Base-by-base conservation (phyloP, 2,888 invertebrate genomes). In the Cosmorhoe ocellata region DNA sequence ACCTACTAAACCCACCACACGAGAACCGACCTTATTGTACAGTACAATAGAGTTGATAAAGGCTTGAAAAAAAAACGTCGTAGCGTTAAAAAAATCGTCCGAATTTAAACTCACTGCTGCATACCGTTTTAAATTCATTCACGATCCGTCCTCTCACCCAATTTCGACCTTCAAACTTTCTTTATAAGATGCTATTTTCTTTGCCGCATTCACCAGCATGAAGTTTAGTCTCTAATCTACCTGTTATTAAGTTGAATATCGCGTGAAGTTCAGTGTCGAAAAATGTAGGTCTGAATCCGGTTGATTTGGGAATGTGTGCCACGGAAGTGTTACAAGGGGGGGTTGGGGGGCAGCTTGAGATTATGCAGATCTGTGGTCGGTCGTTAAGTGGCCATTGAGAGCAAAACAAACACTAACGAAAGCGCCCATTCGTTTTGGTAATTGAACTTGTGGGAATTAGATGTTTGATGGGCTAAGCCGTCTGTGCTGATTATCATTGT, bases 231-330 rank as follows among this genome's bases (percentile, higher is more conserved):
- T 64, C 63, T 59, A 71, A 65, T 46, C 4, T 0, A 10, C 34
- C 42, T 3, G n/a, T 0, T 1, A 13, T 68, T 76, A 68, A 59
- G 75, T 75, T 46, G 49, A 51, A 55, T 67, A 60, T 74, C 12
- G 58, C 14, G 55, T 67, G 64, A 8, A 39, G 47, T 24, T 28
- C 10, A 22, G 44, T 67, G 64, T 63, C 82, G 74, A 82, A 84
- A 82, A 77, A 84, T 82, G 72, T 84, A 74, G 84, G 82, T 71
- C 70, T 66, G 74, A 79, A 80, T 84, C 81, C 83, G 84, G 80
- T 84, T 78, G 82, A 79, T 81, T 81, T 79, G 74, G 77, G 81
- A 80, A 86, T 86, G 79, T 87, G 71, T 79, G 85, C 59, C 87
- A 69, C 68, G 67, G 74, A 87, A 74, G 84, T 85, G 66, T 83